Evolutionary conservation across 1,140 invertebrate species (phyloP).

Genomic region (Trichoplusia ni): DNA sequence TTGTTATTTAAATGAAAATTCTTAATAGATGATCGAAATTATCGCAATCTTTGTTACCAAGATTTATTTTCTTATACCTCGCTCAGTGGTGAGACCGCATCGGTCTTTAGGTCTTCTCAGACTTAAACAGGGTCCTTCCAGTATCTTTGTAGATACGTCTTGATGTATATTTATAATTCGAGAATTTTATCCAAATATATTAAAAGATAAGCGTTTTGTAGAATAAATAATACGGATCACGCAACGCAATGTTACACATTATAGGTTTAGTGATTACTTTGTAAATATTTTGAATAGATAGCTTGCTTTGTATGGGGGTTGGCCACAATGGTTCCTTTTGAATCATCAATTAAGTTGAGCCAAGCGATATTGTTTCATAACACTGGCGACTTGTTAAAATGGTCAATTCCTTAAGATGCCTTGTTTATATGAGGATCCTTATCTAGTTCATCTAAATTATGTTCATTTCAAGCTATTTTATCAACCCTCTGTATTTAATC

Average conservation of each 20-base stretch:
- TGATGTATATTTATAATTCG: conserved; percentile 52
- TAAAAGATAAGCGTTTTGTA: conserved; percentile 59
- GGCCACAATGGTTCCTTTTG: conserved; percentile 39
- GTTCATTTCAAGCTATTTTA: neutral
- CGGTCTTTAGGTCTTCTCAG: conserved; percentile 47
- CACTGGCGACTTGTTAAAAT: neutral
- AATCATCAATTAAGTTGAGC: neutral
- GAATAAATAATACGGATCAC: conserved; percentile 40
- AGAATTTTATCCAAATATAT: conserved; percentile 65
- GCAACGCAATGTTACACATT: conserved; percentile 51
- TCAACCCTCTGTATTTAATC: no score
- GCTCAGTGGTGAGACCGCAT: conserved; percentile 48
- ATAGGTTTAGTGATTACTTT: conserved; percentile 45
- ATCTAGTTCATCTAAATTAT: neutral
- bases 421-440: conserved; percentile 14
- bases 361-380: neutral
- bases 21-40: conserved; percentile 22
- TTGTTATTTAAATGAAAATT: neutral
- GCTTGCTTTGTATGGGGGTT: conserved; percentile 56
- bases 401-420: neutral
- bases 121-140: conserved; percentile 70
- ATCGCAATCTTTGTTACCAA: conserved; percentile 38
- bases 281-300: conserved; percentile 60
- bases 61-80: conserved; percentile 53
- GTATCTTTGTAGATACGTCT: conserved; percentile 59